These are phyloP conservation scores for Centropyge bicolor DNA, from an alignment of 2,797 vertebrate species.

Conservation along the genomic window DNA sequence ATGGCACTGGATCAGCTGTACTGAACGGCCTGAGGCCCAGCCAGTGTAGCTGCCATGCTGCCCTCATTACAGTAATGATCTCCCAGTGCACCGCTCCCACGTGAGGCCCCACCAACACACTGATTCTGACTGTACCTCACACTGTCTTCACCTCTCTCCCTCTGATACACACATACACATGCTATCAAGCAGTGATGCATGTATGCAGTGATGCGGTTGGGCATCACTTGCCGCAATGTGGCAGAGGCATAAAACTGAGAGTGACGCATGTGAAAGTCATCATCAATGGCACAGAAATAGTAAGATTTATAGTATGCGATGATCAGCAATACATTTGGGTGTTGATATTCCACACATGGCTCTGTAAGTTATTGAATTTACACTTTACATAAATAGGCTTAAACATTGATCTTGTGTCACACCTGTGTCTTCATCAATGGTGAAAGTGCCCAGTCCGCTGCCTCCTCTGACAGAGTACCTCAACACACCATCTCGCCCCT, in stretches of 20 bases:
- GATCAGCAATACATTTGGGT: constrained; percentile 27
- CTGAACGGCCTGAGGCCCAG: constrained; percentile 68
- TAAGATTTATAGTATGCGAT: constrained; percentile 8
- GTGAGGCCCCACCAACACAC: constrained; percentile 64
- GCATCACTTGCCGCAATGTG: neutral
- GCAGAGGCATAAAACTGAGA: neutral
- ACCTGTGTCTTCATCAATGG: constrained; percentile 98
- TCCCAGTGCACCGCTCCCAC: constrained; percentile 69
- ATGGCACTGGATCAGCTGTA: constrained; percentile 64
- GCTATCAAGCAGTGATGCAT: constrained; percentile 21
- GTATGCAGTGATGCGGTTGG: neutral
- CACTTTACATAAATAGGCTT: constrained; percentile 74
- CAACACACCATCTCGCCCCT: constrained; percentile 91
- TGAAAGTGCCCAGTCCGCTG: constrained; percentile 93
- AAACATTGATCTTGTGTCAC: constrained; percentile 78
- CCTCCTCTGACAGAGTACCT: constrained; percentile 93
- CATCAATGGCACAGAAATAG: neutral
- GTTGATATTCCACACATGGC: constrained; percentile 57
- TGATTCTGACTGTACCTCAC: constrained; percentile 55
- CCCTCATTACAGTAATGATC: constrained; percentile 84
- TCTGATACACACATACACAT: constrained; percentile 10
- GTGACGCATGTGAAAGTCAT: neutral
- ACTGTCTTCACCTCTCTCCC: constrained; percentile 25
- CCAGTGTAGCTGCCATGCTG: constrained; percentile 71
- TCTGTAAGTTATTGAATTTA: constrained; percentile 65